phyloP scores from a whole-genome alignment of 2,888 invertebrate genomes.

The Agrotis segetum region DNA sequence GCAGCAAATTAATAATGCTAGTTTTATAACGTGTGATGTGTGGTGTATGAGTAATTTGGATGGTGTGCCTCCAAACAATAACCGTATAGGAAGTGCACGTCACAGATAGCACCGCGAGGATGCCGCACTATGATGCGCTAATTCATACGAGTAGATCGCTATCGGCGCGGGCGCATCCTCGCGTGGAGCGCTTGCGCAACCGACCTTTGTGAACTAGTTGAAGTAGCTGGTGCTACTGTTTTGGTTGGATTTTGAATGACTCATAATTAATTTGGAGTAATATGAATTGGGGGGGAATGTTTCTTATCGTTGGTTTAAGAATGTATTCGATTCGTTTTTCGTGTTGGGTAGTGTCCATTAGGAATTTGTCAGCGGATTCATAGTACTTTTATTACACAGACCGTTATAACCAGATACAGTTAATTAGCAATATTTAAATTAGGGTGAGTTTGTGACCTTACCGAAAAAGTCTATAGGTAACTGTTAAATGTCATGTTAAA shows the following conservation, averaged over 20 bases:
- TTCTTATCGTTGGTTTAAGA: no score
- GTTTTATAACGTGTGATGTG: no score
- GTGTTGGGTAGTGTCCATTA: no score
- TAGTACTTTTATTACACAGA: no score
- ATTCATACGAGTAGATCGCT: slow-evolving; percentile 61
- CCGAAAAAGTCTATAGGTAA: no score
- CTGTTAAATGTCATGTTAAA: no score
- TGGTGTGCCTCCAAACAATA: slow-evolving; percentile 47
- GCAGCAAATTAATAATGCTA: no score
- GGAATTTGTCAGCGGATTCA: no score
- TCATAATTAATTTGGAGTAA: background rate
- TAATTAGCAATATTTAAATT: no score
- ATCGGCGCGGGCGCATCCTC: slow-evolving; percentile 63
- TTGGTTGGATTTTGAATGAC: background rate
- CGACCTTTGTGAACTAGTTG: slow-evolving; percentile 58
- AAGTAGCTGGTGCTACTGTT: slow-evolving; percentile 21
- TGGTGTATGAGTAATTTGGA: slow-evolving; percentile 28
- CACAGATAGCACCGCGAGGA: slow-evolving; percentile 57
- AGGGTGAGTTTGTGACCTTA: no score
- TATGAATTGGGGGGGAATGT: background rate
- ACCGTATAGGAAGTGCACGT: slow-evolving; percentile 58
- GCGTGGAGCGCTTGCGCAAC: slow-evolving; percentile 61
- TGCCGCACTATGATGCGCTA: slow-evolving; percentile 60
- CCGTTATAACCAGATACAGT: no score
- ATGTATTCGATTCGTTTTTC: no score